Conservation (phyloP, 2,113 vertebrate species). For the Emydocephalus ijimae region DNA sequence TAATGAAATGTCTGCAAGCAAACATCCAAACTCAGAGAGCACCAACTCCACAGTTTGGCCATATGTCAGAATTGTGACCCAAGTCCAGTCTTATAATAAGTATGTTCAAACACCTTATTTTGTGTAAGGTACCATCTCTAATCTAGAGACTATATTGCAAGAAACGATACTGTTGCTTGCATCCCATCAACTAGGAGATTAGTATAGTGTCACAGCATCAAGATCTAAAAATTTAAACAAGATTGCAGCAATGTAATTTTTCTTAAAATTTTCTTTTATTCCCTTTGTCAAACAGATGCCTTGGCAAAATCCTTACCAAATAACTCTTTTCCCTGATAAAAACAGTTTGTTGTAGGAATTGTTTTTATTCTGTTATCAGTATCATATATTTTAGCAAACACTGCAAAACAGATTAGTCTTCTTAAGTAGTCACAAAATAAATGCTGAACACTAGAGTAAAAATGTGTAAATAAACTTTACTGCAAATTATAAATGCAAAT, state of each 20-base stretch:
- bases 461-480: neutral
- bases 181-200: neutral
- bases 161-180: neutral
- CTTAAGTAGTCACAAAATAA: neutral
- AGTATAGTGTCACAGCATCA: neutral
- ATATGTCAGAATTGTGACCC: neutral
- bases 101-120: neutral
- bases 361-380: neutral
- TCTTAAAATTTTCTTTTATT: neutral
- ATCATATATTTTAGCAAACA: neutral
- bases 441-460: neutral
- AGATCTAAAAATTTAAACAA: neutral
- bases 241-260: neutral
- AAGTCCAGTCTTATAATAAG: neutral
- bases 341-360: neutral
- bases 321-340: neutral
- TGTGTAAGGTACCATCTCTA: neutral
- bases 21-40: neutral
- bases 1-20: neutral
- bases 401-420: neutral
- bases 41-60: neutral
- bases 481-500: neutral
- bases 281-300: neutral
- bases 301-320: neutral
- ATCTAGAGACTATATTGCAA: neutral